Conservation (phyloP, 2,113 vertebrate genomes). For the Camelus dromedarius region DNA sequence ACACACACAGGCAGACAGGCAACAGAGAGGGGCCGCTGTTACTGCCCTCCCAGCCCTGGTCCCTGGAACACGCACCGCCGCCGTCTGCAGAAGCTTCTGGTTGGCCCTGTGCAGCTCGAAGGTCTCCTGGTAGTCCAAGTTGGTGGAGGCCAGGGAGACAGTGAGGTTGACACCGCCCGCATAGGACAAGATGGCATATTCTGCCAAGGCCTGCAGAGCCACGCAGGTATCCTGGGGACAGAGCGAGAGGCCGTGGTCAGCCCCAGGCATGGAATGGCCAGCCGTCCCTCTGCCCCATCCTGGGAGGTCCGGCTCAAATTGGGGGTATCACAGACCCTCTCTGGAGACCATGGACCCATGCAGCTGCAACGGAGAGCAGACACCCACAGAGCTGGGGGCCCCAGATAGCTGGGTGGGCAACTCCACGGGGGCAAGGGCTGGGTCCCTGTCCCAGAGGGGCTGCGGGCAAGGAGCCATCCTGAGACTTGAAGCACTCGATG, state of each 20-base stretch:
- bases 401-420: neutral
- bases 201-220: constrained; percentile 95
- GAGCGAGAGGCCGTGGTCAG: neutral
- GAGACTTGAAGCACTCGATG: neutral
- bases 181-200: constrained; percentile 96
- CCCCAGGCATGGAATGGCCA: neutral
- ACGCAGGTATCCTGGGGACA: constrained; percentile 94
- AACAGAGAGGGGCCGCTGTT: neutral
- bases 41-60: neutral
- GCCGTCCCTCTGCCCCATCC: neutral
- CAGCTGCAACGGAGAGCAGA: neutral
- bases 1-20: neutral
- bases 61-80: constrained; percentile 86
- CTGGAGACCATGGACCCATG: neutral
- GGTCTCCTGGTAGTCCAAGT: constrained; percentile 96
- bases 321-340: neutral
- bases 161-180: constrained; percentile 95
- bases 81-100: constrained; percentile 94
- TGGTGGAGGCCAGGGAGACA: constrained; percentile 96
- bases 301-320: neutral
- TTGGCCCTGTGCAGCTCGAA: constrained; percentile 95
- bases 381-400: neutral
- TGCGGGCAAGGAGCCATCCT: neutral
- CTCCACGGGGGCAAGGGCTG: neutral
- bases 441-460: neutral